These are phyloP conservation scores for Oncorhynchus gorbuscha DNA, from an alignment of 2,113 vertebrate genomes.

Conservation along the genomic window DNA sequence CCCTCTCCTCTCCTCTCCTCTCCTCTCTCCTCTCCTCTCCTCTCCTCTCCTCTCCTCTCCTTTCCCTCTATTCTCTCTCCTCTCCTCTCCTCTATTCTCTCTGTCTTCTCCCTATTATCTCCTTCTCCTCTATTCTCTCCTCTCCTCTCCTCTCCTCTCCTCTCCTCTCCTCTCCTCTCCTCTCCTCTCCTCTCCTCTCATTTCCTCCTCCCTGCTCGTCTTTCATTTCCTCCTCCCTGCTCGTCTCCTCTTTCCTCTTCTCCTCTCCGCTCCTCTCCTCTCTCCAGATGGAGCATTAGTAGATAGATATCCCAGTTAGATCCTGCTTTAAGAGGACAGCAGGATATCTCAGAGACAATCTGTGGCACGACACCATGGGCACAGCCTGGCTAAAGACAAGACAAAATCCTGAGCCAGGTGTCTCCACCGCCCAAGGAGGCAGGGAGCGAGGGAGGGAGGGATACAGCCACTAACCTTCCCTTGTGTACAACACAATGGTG, in stretches of 20 bases:
- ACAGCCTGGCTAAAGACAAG: not conserved
- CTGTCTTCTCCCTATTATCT: too few species aligned
- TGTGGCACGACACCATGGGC: not conserved
- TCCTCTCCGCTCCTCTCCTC: not conserved
- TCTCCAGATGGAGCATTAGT: not conserved
- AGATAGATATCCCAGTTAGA: conserved; percentile 2
- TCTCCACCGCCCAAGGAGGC: not conserved
- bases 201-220: too few species aligned
- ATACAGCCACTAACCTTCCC: conserved; percentile 29
- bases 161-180: too few species aligned
- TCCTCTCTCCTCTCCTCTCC: not conserved
- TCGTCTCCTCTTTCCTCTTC: not conserved
- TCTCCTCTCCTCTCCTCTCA: too few species aligned
- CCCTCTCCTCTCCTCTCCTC: rapidly evolving
- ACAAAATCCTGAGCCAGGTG: conserved; percentile 1
- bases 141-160: too few species aligned
- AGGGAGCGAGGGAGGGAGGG: not conserved
- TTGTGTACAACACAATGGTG: conserved; percentile 1
- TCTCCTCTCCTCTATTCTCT: too few species aligned
- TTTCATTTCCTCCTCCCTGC: not conserved
- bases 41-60: not conserved
- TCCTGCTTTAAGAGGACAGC: not conserved
- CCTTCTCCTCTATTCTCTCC: too few species aligned
- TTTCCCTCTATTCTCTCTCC: not conserved
- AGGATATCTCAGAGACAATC: not conserved